phyloP scores from a whole-genome alignment of 2,888 invertebrate genomes.

The Cataglyphis rosenhaueri region DNA sequence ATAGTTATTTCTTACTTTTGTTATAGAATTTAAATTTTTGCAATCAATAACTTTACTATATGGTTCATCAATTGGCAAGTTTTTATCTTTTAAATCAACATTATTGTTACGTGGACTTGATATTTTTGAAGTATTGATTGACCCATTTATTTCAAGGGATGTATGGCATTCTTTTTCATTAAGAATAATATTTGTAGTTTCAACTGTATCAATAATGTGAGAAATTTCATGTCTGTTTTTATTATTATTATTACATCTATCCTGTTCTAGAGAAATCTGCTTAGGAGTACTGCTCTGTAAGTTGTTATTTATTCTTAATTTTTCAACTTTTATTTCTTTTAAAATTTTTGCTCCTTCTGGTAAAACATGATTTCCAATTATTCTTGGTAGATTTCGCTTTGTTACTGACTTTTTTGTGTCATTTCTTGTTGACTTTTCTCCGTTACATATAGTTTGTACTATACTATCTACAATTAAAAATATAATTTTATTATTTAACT shows the following conservation, averaged over 20 bases:
- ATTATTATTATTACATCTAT: background rate
- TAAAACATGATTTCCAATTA: conserved; percentile 62
- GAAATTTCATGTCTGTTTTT: background rate
- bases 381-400: conserved; percentile 42
- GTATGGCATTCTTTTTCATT: background rate
- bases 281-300: background rate
- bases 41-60: background rate
- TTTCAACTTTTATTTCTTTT: conserved; percentile 31
- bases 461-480: background rate
- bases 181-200: background rate
- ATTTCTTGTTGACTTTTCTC: background rate
- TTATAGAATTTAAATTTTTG: background rate
- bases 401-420: background rate
- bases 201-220: background rate
- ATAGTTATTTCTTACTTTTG: background rate
- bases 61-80: background rate
- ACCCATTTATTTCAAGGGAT: background rate
- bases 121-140: background rate
- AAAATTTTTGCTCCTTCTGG: conserved; percentile 54
- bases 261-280: background rate
- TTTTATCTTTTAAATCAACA: conserved; percentile 1
- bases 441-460: background rate
- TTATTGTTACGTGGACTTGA: background rate
- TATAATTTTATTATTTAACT: background rate
- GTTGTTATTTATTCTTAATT: background rate